These are phyloP conservation scores for Oikopleura dioica DNA, from an alignment of 23 tunicate genomes.

Conservation along the genomic window DNA sequence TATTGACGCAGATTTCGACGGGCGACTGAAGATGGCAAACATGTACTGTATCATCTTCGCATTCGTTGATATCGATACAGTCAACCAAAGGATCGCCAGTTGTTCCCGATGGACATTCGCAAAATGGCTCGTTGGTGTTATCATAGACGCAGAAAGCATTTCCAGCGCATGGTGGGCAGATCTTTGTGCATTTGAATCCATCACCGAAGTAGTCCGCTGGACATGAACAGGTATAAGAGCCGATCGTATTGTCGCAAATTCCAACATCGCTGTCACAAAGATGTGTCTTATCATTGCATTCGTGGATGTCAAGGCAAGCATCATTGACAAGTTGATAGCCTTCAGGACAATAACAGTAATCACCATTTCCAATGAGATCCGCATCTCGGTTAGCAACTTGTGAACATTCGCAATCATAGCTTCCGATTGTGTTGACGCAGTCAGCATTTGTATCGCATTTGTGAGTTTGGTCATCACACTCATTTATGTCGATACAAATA, in stretches of 20 bases:
- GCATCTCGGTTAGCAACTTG: neutral
- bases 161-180: neutral
- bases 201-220: neutral
- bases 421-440: neutral
- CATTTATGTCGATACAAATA: neutral
- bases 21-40: neutral
- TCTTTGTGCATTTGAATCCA: neutral
- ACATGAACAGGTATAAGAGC: too few relatives aligned
- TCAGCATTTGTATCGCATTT: neutral
- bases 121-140: too few relatives aligned
- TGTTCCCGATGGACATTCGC: neutral
- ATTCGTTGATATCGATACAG: neutral
- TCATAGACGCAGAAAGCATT: neutral
- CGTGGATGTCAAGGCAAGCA: too few relatives aligned
- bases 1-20: neutral
- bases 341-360: neutral
- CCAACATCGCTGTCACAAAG: too few relatives aligned
- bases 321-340: too few relatives aligned
- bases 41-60: neutral
- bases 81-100: neutral
- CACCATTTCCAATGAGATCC: neutral
- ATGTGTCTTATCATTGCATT: too few relatives aligned
- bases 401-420: neutral
- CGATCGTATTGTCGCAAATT: too few relatives aligned
- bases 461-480: neutral